Conservation (phyloP, 2,113 vertebrate genomes). For the Melozone crissalis region DNA sequence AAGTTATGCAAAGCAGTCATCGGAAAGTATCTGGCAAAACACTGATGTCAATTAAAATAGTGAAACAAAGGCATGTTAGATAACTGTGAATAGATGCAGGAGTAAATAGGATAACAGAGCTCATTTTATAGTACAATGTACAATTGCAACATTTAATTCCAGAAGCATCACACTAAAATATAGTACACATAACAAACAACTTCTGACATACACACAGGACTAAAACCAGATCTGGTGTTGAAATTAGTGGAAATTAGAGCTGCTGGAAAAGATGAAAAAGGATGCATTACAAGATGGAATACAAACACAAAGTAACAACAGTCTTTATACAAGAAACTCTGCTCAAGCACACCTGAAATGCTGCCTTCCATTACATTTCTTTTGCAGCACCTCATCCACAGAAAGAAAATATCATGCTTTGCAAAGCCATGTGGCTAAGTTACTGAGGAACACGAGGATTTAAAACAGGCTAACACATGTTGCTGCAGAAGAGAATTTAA, state of each 20-base stretch:
- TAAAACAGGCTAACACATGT: background rate
- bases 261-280: background rate
- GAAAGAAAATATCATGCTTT: background rate
- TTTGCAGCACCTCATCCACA: background rate
- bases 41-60: background rate
- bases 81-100: background rate
- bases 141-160: background rate
- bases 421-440: background rate
- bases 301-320: background rate
- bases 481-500: background rate
- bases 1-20: background rate
- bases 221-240: background rate
- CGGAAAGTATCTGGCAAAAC: background rate
- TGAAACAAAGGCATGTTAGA: background rate
- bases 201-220: background rate
- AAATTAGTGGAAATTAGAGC: constrained; percentile 1
- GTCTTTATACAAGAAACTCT: background rate
- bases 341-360: background rate
- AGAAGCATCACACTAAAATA: constrained; percentile 2
- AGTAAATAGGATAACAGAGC: background rate
- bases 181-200: background rate
- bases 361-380: background rate
- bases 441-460: background rate
- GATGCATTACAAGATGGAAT: background rate
- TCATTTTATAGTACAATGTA: background rate